Base-by-base conservation (phyloP, 2,113 vertebrate genomes). In the Mustela nigripes region DNA sequence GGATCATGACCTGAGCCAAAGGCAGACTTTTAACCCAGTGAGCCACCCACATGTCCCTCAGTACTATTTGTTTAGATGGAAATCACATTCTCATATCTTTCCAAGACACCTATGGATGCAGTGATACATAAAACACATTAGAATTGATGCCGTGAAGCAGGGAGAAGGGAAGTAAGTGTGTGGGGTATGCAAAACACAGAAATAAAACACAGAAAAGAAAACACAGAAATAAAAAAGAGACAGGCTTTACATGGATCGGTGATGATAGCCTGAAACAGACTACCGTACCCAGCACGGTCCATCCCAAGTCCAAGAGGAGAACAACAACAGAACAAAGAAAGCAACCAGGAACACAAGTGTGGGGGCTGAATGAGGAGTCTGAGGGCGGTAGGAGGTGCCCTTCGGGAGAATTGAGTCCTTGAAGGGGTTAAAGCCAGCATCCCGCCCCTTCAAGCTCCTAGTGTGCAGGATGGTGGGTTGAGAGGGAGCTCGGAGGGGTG, bases 331-430 rank as follows among this genome's bases (percentile, higher is more conserved):
- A 60, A 21, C 33, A 10, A 7, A 67, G 63, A 33, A 67, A 33
- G 28, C 63, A 7, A 21, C 21, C 7, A 8, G 18, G 28, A 15
- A 6, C 19, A 12, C 5, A 15, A 45, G 50, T 31, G 28, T 21
- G 10, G 1, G 67, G 48, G 39, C 28, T 11, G 9, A 53, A n/a
- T 21, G 16, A 31, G 24, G 31, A 69, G 79, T 45, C 15, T 26
- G 22, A 26, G 4, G 21, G 22, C 4, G 11, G 2, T 1, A 11
- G 26, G 9, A 11, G 24, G 36, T 24, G n/a, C 14, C 2, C 18
- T 36, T 42, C 24, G 58, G 21, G 82, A 42, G n/a, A 63, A 12
- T 39, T 1, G 1, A 71, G 3, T n/a, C n/a, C 11, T 28, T 18
- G 22, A 33, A 26, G 31, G 1, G 1, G 16, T n/a, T 7, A 24